Evolutionary conservation across 1,140 invertebrate genomes (phyloP).

Genomic region (Copidosoma floridanum): DNA sequence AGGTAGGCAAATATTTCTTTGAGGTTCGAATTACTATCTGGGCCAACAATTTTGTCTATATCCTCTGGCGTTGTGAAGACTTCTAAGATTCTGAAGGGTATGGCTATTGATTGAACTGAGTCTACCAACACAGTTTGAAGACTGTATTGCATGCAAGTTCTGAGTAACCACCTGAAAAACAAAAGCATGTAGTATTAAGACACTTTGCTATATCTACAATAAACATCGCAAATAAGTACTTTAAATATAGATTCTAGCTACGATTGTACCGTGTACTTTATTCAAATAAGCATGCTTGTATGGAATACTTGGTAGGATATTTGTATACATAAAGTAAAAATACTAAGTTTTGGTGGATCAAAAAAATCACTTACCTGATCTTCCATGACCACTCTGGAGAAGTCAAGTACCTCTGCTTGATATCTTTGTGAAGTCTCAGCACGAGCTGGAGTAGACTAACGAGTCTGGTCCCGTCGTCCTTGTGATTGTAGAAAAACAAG

Average conservation of each 20-base stretch:
- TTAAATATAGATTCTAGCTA: too few relatives aligned
- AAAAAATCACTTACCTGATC: conserved; percentile 61
- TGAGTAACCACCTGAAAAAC: conserved; percentile 43
- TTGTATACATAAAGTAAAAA: conserved; percentile 23
- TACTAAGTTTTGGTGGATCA: conserved; percentile 51
- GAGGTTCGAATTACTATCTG: conserved; percentile 46
- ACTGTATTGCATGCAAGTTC: conserved; percentile 45
- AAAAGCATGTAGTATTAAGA: too few relatives aligned
- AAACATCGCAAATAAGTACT: too few relatives aligned
- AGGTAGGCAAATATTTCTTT: conserved; percentile 48
- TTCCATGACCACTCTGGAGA: conserved; percentile 63
- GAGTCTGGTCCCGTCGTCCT: conserved; percentile 69
- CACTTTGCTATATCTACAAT: too few relatives aligned
- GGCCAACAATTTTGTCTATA: conserved; percentile 52
- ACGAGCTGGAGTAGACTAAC: conserved; percentile 62
- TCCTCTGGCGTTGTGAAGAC: conserved; percentile 68
- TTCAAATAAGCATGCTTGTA: too few relatives aligned
- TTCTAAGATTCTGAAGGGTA: conserved; percentile 75
- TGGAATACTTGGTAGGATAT: too few relatives aligned
- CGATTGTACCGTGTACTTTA: too few relatives aligned
- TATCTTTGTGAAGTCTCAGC: conserved; percentile 60
- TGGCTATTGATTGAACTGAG: conserved; percentile 62
- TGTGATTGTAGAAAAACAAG: conserved; percentile 75
- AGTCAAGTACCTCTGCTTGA: conserved; percentile 55
- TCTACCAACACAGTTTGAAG: conserved; percentile 44